Conservation (phyloP, 1,140 invertebrate genomes). For the Drosophila mayri region DNA sequence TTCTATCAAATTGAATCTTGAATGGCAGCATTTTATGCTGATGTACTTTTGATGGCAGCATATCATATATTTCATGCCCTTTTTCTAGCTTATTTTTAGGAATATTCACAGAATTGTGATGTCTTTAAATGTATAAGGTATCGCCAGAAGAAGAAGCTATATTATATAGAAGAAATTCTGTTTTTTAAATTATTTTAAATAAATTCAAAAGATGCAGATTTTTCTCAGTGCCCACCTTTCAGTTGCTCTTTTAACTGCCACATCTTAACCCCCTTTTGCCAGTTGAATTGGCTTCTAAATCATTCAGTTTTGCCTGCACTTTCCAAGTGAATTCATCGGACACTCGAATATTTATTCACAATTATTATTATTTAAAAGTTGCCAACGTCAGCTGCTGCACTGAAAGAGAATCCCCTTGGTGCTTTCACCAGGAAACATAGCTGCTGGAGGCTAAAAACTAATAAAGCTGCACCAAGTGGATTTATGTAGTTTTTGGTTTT, state of each 20-base stretch:
- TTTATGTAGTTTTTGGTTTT: constrained; percentile 23
- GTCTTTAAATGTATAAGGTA: neutral
- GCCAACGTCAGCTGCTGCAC: constrained; percentile 3
- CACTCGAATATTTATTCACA: constrained; percentile 55
- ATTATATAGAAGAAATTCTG: too few species aligned
- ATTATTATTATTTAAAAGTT: constrained; percentile 61
- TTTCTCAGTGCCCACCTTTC: neutral
- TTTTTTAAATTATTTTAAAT: neutral
- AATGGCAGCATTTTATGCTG: constrained; percentile 17
- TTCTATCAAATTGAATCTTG: constrained; percentile 38
- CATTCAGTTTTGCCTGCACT: constrained; percentile 19
- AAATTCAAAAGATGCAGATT: neutral
- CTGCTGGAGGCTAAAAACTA: constrained; percentile 30
- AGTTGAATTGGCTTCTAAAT: constrained; percentile 24
- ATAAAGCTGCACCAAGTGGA: constrained; percentile 21
- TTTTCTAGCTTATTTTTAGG: neutral
- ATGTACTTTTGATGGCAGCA: constrained; percentile 30
- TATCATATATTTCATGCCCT: neutral
- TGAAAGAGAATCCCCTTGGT: constrained; percentile 4
- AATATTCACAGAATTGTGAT: neutral
- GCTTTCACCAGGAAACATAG: neutral
- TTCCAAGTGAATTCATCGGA: neutral
- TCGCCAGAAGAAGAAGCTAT: too few species aligned
- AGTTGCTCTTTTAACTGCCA: neutral
- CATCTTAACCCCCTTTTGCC: constrained; percentile 1